Evolutionary conservation across 2,888 invertebrate genomes (phyloP), one percentile per base, ranked within the genome.

Genomic region (Acanthosepion lycidas): DNA sequence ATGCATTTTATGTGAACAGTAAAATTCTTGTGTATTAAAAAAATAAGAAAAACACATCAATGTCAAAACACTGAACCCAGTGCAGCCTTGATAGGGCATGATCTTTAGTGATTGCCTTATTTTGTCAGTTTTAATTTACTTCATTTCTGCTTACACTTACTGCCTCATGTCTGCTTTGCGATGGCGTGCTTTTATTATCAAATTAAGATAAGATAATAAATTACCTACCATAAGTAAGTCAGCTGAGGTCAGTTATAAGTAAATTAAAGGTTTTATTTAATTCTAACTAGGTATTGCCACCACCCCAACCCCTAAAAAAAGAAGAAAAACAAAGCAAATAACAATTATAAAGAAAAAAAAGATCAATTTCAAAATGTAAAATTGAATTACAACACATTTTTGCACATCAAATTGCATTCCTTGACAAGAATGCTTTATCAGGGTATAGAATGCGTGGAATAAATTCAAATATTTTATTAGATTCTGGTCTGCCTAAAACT

Each of bases 151-250:
- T 78, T 78, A n/a, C 78, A 78, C n/a, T n/a, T n/a, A 78, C 33
- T 15, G 78, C 78, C 78, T 78, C 78, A n/a, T 78, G 78, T 78
- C 78, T 78, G n/a, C 78, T 78, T 28, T n/a, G n/a, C n/a, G 78
- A n/a, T 78, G 8, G 78, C 23, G 33, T 15, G 78, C 33, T n/a
- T 78, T 78, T 33, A n/a, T 78, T 33, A 78, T 78, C 78, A 78
- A 78, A 33, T 78, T 78, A 78, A 78, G 78, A 78, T 78, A 78
- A 78, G 78, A n/a, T 78, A 78, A 33, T 78, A 78, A 78, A 78
- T 78, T 78, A 78, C 78, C 78, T 78, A 78, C 78, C 3, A 78
- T 78, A 78, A 78, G n/a, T 78, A n/a, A 78, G 78, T 78, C 78
- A 78, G 78, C 78, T 78, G 78, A 78, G 78, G 78, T 78, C 78